Conservation (phyloP, 2,113 vertebrate species). For the Cygnus atratus region DNA sequence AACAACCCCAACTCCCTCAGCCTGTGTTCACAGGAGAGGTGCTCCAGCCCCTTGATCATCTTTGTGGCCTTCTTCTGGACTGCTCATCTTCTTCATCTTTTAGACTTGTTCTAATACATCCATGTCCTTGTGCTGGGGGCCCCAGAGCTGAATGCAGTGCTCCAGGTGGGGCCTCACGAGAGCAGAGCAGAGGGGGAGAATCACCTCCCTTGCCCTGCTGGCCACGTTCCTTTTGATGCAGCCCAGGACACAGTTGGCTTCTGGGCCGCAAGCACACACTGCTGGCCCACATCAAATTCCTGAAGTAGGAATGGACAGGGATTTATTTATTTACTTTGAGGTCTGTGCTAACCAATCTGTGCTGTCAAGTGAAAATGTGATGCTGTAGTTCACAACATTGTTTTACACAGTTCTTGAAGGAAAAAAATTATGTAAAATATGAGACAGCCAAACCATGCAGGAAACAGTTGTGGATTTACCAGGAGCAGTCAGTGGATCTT, state of each 20-base stretch:
- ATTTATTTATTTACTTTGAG: background rate
- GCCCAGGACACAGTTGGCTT: background rate
- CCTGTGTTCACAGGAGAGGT: background rate
- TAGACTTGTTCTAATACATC: background rate
- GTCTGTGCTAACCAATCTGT: background rate
- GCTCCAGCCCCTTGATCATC: background rate
- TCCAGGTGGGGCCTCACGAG: background rate
- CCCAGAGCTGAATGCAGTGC: background rate
- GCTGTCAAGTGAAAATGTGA: background rate
- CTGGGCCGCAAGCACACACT: background rate
- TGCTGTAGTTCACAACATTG: background rate
- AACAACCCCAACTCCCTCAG: background rate
- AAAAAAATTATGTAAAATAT: background rate
- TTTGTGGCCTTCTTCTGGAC: background rate
- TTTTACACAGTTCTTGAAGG: background rate
- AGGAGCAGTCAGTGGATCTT: background rate
- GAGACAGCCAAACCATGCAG: background rate
- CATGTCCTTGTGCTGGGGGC: background rate
- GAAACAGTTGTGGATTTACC: background rate
- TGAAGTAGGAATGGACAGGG: background rate
- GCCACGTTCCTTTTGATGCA: background rate
- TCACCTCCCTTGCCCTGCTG: background rate
- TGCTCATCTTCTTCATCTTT: background rate
- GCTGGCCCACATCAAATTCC: background rate
- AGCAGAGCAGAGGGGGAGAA: background rate